Evolutionary conservation across 1,140 invertebrate genomes (phyloP).

Genomic region (Calliphora vicina): DNA sequence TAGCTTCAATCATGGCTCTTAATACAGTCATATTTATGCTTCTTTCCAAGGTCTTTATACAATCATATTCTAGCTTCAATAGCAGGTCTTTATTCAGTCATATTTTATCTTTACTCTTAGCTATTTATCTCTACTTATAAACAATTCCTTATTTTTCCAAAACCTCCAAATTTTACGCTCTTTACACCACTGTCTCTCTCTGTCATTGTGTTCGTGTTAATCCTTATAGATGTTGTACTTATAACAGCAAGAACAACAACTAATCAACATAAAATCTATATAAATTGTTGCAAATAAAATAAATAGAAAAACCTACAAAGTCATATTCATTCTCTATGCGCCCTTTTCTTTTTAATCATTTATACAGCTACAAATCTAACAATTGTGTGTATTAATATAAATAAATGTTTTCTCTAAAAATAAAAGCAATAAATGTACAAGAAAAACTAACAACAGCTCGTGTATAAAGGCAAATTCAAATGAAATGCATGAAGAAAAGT

Average conservation of each 20-base stretch:
- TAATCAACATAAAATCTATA: slow-evolving; percentile 6
- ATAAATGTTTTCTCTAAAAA: background rate
- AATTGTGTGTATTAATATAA: background rate
- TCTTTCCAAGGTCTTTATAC: too few relatives aligned
- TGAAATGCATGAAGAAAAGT: too few relatives aligned
- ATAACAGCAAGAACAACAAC: background rate
- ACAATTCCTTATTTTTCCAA: too few relatives aligned
- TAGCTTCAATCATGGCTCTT: too few relatives aligned
- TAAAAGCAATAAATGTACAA: too few relatives aligned
- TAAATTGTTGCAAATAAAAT: background rate
- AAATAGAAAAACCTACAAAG: background rate
- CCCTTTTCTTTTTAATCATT: background rate
- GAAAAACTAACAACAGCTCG: too few relatives aligned
- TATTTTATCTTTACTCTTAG: too few relatives aligned
- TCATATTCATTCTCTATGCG: background rate
- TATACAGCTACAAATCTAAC: background rate
- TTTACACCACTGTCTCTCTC: background rate
- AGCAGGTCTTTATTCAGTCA: too few relatives aligned
- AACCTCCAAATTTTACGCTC: background rate
- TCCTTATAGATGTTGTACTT: background rate
- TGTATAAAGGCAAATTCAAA: too few relatives aligned
- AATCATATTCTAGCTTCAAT: too few relatives aligned
- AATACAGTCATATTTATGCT: too few relatives aligned
- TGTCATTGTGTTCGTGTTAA: background rate
- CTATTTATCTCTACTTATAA: too few relatives aligned